These are phyloP conservation scores for Lytechinus pictus DNA, from an alignment of 35 echinoderm and acorn worm genomes.

Conservation along the genomic window DNA sequence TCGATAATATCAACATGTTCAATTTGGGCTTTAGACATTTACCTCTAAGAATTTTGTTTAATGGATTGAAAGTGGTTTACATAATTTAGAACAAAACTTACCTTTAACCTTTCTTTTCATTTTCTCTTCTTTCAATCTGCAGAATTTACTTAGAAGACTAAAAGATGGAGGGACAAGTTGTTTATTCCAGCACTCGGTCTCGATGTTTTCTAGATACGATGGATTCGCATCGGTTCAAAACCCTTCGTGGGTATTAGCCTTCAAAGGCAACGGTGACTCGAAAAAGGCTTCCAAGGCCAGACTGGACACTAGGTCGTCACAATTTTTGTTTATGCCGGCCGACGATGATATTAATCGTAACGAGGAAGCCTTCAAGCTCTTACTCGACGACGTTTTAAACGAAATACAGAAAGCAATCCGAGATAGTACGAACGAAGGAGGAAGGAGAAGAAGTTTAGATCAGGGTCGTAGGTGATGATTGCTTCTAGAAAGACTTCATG, in stretches of 20 bases:
- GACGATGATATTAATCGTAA: neutral
- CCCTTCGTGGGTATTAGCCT: slow-evolving; percentile 4
- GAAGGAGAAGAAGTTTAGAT: neutral
- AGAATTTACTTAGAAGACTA: slow-evolving; percentile 17
- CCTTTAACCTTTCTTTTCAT: too few relatives aligned
- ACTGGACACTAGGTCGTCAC: neutral
- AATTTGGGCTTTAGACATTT: too few relatives aligned
- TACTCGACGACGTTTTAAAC: neutral
- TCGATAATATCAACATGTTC: too few relatives aligned
- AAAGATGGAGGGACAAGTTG: neutral
- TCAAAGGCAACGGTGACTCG: slow-evolving; percentile 26
- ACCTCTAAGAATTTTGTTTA: too few relatives aligned
- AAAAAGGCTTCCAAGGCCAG: neutral
- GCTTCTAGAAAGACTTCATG: neutral
- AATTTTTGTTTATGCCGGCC: slow-evolving; percentile 19
- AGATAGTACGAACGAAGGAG: neutral
- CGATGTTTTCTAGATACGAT: neutral
- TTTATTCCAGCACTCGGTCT: neutral
- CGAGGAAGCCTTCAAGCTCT: neutral
- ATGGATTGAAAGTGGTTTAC: too few relatives aligned
- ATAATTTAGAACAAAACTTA: too few relatives aligned
- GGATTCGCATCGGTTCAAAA: neutral
- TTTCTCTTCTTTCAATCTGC: slow-evolving; percentile 7
- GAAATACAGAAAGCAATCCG: neutral
- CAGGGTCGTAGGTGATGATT: slow-evolving; percentile 16